Evolutionary conservation across 2,113 vertebrate genomes (phyloP).

Genomic region (Boleophthalmus pectinirostris): DNA sequence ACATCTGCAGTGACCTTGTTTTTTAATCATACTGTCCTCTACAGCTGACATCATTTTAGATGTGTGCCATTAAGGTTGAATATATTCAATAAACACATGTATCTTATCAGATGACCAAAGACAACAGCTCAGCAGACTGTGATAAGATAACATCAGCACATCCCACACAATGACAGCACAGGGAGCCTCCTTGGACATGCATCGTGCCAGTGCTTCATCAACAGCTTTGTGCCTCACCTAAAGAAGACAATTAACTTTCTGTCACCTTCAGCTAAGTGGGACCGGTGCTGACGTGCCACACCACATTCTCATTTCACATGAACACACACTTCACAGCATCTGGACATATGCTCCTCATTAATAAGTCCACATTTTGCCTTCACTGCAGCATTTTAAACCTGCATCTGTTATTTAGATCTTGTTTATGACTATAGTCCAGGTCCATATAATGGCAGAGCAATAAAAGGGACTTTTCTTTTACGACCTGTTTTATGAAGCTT

Average conservation of each 20-base stretch:
- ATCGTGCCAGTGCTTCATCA: conserved; percentile 53
- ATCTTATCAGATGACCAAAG: conserved; percentile 40
- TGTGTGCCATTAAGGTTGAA: conserved; percentile 14
- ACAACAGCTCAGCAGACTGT: conserved; percentile 20
- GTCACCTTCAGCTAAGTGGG: conserved; percentile 64
- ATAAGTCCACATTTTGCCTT: background rate
- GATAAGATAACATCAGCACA: conserved; percentile 44
- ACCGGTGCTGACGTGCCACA: conserved; percentile 45
- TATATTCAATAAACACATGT: conserved; percentile 24
- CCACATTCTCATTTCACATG: conserved; percentile 58
- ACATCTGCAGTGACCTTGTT: conserved; percentile 12
- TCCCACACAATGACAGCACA: conserved; percentile 15
- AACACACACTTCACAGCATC: conserved; percentile 40
- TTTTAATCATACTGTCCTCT: conserved; percentile 30
- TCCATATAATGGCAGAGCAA: background rate
- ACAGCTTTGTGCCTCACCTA: conserved; percentile 31
- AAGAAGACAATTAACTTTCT: conserved; percentile 63
- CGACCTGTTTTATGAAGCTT: conserved; percentile 14
- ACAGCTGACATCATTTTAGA: conserved; percentile 19
- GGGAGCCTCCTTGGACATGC: conserved; percentile 30
- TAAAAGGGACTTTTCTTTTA: conserved; percentile 24
- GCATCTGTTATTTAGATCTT: background rate
- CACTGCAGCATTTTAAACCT: background rate
- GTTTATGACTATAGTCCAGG: background rate
- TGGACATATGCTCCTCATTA: conserved; percentile 1